These are phyloP conservation scores for Crenuchus spilurus DNA, from an alignment of 2,797 vertebrate species.

Conservation along the genomic window DNA sequence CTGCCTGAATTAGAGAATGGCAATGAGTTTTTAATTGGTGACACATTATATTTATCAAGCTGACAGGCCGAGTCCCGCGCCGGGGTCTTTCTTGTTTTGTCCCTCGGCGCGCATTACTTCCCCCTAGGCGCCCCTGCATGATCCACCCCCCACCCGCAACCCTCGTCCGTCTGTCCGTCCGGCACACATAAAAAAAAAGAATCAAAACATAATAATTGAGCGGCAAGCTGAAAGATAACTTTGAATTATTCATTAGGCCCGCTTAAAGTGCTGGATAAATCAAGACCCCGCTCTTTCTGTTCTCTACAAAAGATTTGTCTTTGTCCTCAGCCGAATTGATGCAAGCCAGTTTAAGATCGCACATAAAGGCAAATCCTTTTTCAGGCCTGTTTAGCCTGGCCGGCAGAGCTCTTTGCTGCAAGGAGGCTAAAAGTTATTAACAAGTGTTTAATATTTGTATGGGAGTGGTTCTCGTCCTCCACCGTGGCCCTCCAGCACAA, in stretches of 20 bases:
- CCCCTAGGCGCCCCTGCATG: conserved; percentile 79
- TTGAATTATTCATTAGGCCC: conserved; percentile 94
- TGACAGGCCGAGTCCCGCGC: conserved; percentile 84
- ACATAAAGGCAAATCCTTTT: conserved; percentile 77
- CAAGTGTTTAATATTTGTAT: conserved; percentile 87
- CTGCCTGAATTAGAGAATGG: conserved; percentile 86
- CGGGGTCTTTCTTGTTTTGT: conserved; percentile 85
- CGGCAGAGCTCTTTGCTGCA: conserved; percentile 75
- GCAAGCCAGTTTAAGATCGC: conserved; percentile 72
- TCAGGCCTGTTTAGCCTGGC: conserved; percentile 70
- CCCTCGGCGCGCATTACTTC: conserved; percentile 83
- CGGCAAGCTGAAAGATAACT: conserved; percentile 88
- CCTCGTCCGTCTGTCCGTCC: conserved; percentile 62
- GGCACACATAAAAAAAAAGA: conserved; percentile 70
- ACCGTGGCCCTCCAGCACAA: conserved; percentile 46
- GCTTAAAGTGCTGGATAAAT: conserved; percentile 85
- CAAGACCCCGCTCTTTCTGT: conserved; percentile 62
- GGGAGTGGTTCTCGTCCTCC: conserved; percentile 75
- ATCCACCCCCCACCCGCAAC: conserved; percentile 62
- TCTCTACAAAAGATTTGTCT: conserved; percentile 78
- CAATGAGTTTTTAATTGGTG: conserved; percentile 97
- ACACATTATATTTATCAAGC: conserved; percentile 97
- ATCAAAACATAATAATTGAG: conserved; percentile 81
- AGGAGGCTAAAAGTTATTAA: conserved; percentile 81
- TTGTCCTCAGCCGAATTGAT: conserved; percentile 75